Conservation (phyloP, 2,797 vertebrate genomes). For the Carcharodon carcharias region DNA sequence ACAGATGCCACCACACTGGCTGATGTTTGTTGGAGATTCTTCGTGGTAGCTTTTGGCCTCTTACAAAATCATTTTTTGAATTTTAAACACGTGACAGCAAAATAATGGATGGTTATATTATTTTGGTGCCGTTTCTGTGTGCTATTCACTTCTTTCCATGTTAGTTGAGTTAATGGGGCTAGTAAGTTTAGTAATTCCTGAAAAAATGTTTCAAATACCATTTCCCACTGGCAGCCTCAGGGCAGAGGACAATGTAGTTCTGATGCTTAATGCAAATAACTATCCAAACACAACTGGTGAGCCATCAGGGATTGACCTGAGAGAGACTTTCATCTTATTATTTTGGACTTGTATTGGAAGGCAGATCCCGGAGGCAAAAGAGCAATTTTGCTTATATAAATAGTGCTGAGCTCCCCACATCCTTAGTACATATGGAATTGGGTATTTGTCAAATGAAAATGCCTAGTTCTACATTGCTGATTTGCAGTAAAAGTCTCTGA, state of each 20-base stretch:
- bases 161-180: neutral
- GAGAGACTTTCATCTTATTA: conserved; percentile 22
- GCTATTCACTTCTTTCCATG: neutral
- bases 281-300: neutral
- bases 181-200: neutral
- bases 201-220: neutral
- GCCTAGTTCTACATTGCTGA: neutral
- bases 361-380: neutral
- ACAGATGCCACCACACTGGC: neutral
- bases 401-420: neutral
- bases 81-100: neutral
- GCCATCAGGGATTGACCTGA: neutral
- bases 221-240: neutral
- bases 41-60: neutral
- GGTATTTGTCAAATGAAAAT: neutral
- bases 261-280: conserved; percentile 1
- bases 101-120: neutral
- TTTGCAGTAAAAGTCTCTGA: neutral
- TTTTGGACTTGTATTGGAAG: neutral
- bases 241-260: neutral
- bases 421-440: neutral
- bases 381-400: neutral
- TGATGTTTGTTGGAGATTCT: neutral
- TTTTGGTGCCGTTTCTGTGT: neutral
- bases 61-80: neutral